Evolutionary conservation across 2,888 invertebrate species (phyloP), one percentile per base, ranked within the genome.

Genomic region (Hypercompe scribonia): DNA sequence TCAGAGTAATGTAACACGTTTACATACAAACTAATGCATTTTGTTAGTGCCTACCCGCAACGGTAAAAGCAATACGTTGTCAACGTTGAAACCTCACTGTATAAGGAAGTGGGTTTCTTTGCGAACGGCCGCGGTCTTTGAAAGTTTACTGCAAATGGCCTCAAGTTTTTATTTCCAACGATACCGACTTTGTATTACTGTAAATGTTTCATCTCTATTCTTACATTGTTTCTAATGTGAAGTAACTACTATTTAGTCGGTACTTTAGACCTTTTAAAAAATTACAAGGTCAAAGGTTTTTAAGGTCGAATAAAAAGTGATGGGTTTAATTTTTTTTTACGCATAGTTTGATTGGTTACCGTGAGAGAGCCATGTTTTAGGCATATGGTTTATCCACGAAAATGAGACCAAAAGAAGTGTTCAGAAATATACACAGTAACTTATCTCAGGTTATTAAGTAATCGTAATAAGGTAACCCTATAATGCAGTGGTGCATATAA

Each of bases 1-100:
- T 18, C 18, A 42, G 46, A 54, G 73, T 70, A 64, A 39, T 46
- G 65, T 28, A 68, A 65, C 46, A 36, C 46, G 50, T 64, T 71
- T 68, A 71, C 67, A 74, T 63, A 50, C 74, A 75, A 76, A 73
- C 84, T 87, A 87, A 87, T 83, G 84, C 81, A 79, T 73, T 84
- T 82, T 70, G 76, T 82, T 76, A 84, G 85, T 87, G 80, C 82
- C 73, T 79, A 73, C 81, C 81, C 82, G 75, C 72, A 77, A 76
- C 75, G 77, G 83, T 89, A 88, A 88, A 89, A 87, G 85, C 84
- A 74, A 82, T 83, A 78, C 80, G 86, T 78, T 81, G 84, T 83
- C 77, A 69, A 74, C 74, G 79, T 79, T 81, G 77, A 83, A 86
- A 86, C 86, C 80, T 80, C 79, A 77, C 81, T 77, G 74, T 72